Base-by-base conservation (phyloP, 2,797 vertebrate species). In the Gambelia wislizenii region DNA sequence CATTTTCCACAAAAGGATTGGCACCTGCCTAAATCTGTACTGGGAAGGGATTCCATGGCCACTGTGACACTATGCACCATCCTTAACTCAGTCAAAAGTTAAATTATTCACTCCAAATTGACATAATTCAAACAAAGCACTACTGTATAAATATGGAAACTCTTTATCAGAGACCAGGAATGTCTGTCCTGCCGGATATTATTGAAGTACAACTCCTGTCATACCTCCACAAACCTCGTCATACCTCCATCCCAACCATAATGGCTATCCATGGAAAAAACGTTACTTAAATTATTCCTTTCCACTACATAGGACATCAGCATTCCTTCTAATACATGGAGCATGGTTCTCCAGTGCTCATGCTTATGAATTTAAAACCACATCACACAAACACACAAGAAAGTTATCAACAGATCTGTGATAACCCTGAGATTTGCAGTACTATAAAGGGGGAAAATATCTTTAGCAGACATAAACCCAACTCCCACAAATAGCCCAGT, bases 81-180 rank as follows among this genome's bases (percentile, higher is more conserved):
- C n/a, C n/a, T n/a, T n/a, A n/a, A n/a, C n/a, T n/a, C n/a, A n/a
- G n/a, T 49, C 6, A 49, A 49, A 91, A 90, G 93, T 87, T 90
- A 90, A 89, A 93, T 67, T 80, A 82, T 91, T 83, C 36, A 59
- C 85, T 8, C 49, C 49, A 49, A 10, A 49, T 49, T 49, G 49
- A 49, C 49, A 7, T 49, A 81, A 89, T 92, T 89, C 85, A 56
- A 92, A 56, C 20, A 72, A 89, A 36, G 74, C n/a, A n/a, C n/a
- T n/a, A n/a, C n/a, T n/a, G n/a, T n/a, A n/a, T n/a, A n/a, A n/a
- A n/a, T n/a, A n/a, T n/a, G n/a, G n/a, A n/a, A n/a, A n/a, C 74
- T 90, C 77, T 80, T 84, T 76, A 92, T 61, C 59, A 61, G 20
- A 61, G 14, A 61, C 59, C 59, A 61, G 6, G 4, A 25, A 6